These are phyloP conservation scores for Muntiacus muntjak DNA, from an alignment of 2,113 vertebrate species.

Conservation along the genomic window DNA sequence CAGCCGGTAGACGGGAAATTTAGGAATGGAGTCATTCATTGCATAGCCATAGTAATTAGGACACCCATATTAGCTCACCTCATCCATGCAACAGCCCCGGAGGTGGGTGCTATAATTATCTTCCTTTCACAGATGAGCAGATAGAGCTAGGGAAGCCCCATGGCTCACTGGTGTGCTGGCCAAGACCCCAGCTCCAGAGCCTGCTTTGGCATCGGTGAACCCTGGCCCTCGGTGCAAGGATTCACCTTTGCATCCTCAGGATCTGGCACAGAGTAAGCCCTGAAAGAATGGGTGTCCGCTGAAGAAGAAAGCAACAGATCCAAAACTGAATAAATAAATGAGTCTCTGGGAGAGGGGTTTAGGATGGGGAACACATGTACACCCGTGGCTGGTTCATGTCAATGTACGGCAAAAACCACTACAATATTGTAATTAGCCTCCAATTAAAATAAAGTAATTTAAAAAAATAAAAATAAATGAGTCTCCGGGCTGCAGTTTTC, in stretches of 20 bases:
- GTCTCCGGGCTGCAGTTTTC: not conserved
- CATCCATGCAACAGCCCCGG: not conserved
- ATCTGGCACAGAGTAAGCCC: not conserved
- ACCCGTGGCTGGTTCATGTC: not conserved
- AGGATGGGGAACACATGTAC: not conserved
- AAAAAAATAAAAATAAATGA: not conserved
- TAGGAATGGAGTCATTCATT: not conserved
- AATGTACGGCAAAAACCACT: not conserved
- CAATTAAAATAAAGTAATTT: not conserved
- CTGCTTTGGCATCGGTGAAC: rapidly evolving
- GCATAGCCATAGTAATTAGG: not conserved
- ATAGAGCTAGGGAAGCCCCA: rapidly evolving
- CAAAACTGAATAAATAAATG: not conserved
- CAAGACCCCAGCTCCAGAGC: not conserved
- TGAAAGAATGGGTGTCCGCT: not conserved
- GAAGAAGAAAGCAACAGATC: not conserved
- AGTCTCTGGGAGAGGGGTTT: not conserved
- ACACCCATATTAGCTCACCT: rapidly evolving
- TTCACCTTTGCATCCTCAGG: not conserved
- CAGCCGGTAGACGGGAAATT: rapidly evolving
- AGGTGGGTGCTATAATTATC: rapidly evolving
- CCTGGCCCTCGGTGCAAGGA: not conserved
- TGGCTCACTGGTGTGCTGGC: rapidly evolving
- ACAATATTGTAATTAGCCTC: not conserved
- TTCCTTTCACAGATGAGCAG: not conserved